Evolutionary conservation across 2,797 vertebrate species (phyloP), one percentile per base, ranked within the genome.

Genomic region (Chelon auratus): DNA sequence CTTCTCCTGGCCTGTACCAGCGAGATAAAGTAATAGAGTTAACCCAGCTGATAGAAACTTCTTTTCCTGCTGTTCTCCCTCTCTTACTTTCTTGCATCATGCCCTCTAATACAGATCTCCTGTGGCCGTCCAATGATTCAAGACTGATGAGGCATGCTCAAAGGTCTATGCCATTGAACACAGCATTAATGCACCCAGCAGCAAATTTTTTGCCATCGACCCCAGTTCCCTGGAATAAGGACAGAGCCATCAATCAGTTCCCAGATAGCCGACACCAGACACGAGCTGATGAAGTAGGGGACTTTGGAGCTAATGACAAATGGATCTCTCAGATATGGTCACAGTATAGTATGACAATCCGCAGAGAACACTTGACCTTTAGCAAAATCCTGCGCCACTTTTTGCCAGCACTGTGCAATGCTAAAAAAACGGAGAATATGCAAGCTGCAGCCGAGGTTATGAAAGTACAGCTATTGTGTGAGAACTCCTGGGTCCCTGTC

Each of bases 151-250:
- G 86, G 88, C 82, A 74, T 65, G 86, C 89, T 91, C 90, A 93
- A 90, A 93, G 91, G 91, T 93, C 84, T 89, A 62, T 81, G 89
- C 84, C 81, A 88, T 80, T 87, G 91, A 92, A 91, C 89, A 77
- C 88, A 79, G 82, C 88, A 82, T 92, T 92, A 92, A 91, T 92
- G 91, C 91, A 93, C 87, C 89, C 86, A 72, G 82, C 90, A 93
- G 92, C 92, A 92, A 86, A 93, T 91, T 92, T 93, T 92, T 92
- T 89, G 81, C 86, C 87, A 93, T 92, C 87, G 85, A 92, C 92
- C 86, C 82, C 71, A 39, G 56, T 90, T 89, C 83, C 81, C 69
- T 68, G 89, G 87, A 91, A 89, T 89, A 88, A 91, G 87, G 87
- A 90, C 84, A 85, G 77, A 89, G 84, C 89, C 91, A 93, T 92